Evolutionary conservation across 2,113 vertebrate genomes (phyloP).

Genomic region (Caretta caretta): DNA sequence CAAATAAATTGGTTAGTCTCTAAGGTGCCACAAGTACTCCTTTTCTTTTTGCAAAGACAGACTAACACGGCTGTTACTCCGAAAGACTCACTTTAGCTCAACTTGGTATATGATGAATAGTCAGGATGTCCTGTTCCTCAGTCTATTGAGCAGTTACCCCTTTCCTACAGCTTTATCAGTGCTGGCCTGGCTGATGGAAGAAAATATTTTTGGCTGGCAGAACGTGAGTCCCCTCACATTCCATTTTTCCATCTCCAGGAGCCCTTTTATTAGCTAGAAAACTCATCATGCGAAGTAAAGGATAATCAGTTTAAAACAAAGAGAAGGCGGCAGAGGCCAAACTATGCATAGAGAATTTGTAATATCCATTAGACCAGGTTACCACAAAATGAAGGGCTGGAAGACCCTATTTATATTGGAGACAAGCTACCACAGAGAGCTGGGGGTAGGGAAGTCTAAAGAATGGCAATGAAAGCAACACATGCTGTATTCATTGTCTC

Average conservation of each 20-base stretch:
- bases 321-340: not conserved
- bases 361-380: not conserved
- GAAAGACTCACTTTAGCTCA: not conserved
- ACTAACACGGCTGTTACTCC: too few relatives aligned
- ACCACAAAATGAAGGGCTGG: not conserved
- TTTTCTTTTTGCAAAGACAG: too few relatives aligned
- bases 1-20: too few relatives aligned
- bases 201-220: not conserved
- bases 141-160: not conserved
- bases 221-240: not conserved
- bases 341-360: not conserved
- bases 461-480: conserved; percentile 33
- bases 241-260: not conserved
- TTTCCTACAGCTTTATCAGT: not conserved
- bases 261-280: not conserved
- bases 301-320: conserved; percentile 46
- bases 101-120: not conserved
- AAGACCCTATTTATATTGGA: not conserved
- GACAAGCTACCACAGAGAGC: not conserved
- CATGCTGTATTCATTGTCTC: conserved; percentile 12
- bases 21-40: too few relatives aligned
- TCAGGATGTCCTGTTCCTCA: not conserved
- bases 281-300: not conserved
- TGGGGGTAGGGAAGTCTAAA: not conserved
- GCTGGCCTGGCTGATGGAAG: not conserved